Base-by-base conservation (phyloP, 2,113 vertebrate genomes). In the Hylia prasina region DNA sequence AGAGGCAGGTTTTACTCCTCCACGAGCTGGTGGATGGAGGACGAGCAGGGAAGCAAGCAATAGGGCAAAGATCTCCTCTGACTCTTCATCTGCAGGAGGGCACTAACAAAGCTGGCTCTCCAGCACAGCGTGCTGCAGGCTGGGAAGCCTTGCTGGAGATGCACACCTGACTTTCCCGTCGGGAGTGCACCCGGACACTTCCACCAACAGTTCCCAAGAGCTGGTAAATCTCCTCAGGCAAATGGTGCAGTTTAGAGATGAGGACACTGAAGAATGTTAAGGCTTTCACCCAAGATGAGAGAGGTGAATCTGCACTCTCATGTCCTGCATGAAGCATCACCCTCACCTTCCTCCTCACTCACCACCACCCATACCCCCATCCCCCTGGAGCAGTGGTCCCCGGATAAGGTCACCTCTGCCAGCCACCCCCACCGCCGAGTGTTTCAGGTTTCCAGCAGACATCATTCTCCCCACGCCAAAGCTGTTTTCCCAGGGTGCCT, bases 401-500 rank as follows among this genome's bases (percentile, higher is more conserved):
- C 0, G 3, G 40, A 48, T 45, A 37, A 70, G 25, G 87, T 56
- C 56, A 82, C 54, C 58, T 72, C 42, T 7, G 7, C 56, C 78
- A 89, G 51, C 81, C 72, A 84, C 47, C 75, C 71, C 85, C 66
- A 31, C 9, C 0, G 2, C 70, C 0, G 0, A 68, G 60, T 7
- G 44, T 60, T 95, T 33, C 47, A 7, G 54, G 75, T 81, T 95
- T 86, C 79, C 94, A 92, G 57, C 68, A 92, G 80, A 58, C 89
- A 94, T 35, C 54, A 1, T 28, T 42, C 82, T 88, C 90, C 64
- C 71, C 76, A 76, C 9, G 23, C 64, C 5, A 1, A 48, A 81
- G 82, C 76, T 70, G 91, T 70, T 94, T 95, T 96, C 95, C 92
- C 96, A 96, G 93, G 71, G 79, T 71, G 92, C 90, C 92, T 94